These are phyloP conservation scores for Acrocephalus kingi DNA, from an alignment of 2,113 vertebrate genomes.

Conservation along the genomic window DNA sequence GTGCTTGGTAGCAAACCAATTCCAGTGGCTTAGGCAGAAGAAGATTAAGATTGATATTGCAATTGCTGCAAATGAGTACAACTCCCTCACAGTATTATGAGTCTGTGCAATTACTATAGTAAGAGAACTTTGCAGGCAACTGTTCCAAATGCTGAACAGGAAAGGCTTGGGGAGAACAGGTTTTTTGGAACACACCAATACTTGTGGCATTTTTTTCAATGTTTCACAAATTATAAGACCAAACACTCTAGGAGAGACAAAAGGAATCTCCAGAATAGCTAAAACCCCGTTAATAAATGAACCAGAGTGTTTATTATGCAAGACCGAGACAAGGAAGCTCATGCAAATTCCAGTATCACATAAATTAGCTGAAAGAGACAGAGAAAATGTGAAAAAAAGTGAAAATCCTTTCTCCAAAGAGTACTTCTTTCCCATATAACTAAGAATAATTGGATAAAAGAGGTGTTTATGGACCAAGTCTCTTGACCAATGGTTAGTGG, in stretches of 20 bases:
- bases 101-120: background rate
- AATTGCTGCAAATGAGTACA: background rate
- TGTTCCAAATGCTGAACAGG: background rate
- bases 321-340: background rate
- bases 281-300: background rate
- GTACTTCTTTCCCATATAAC: background rate
- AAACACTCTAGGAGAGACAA: background rate
- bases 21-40: background rate
- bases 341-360: background rate
- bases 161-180: background rate
- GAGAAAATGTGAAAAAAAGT: background rate
- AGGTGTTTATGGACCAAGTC: background rate
- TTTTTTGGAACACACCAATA: background rate
- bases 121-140: background rate
- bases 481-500: background rate
- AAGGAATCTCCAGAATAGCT: background rate
- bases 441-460: background rate
- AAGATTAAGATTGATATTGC: background rate
- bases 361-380: background rate
- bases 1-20: background rate
- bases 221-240: background rate
- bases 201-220: background rate
- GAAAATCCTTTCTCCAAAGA: background rate
- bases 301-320: background rate
- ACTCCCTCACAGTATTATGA: background rate